Evolutionary conservation across 2,113 vertebrate species (phyloP), one percentile per base, ranked within the genome.

Genomic region (Columbina picui): DNA sequence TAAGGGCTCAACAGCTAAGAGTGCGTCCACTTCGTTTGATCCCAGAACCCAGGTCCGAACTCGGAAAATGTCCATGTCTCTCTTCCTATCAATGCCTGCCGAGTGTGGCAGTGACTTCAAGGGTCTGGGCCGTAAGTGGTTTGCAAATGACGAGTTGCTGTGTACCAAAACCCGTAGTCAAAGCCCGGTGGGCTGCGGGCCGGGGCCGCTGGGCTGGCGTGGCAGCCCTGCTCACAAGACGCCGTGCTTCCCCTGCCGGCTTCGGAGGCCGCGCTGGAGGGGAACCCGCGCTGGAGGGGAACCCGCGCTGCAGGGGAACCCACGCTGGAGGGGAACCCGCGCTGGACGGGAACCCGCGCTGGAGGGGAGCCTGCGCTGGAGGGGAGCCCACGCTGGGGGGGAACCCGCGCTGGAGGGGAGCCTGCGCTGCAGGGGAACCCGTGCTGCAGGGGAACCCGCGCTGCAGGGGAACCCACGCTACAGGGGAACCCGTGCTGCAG

Each of bases 151-250:
- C 59, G 10, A 49, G 61, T 69, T 22, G 45, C 50, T 10, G 32
- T 39, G 3, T 30, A 12, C 49, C 15, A 20, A 81, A 45, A 26
- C 9, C 23, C 1, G 1, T 23, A 22, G 64, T 5, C 1, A 0
- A 23, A 84, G 64, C 53, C 55, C 36, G 59, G 60, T 53, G 49
- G 8, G 34, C 89, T 43, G 50, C 2, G 23, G 41, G 6, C 9
- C 2, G n/a, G 60, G 55, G 38, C 9, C 4, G 41, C 34, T 19
- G 47, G 22, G n/a, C 59, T 86, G 53, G 65, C 49, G 20, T 10
- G 0, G 49, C 18, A 47, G 5, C 25, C 70, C n/a, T 5, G 0
- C 3, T 39, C 36, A 1, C 30, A 20, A 16, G 30, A 26, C 21
- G 32, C 11, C 36, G n/a, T 13, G 11, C 6, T 64, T 53, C 16